phyloP scores from a whole-genome alignment of 2,797 vertebrate species.

The Argya squamiceps region DNA sequence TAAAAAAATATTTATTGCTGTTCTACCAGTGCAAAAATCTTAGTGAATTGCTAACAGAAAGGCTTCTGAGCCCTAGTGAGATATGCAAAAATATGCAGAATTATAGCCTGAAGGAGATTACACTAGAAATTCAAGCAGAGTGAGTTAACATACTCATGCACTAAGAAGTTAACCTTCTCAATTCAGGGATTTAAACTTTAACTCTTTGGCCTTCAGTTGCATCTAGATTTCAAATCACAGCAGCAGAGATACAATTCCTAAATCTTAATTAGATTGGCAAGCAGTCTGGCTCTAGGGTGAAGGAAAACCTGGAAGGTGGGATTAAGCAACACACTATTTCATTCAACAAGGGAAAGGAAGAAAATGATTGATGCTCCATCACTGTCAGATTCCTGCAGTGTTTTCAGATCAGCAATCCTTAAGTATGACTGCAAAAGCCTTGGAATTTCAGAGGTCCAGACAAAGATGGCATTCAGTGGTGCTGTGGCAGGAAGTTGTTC shows the following conservation, averaged over 20 bases:
- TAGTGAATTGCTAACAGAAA: constrained; percentile 43
- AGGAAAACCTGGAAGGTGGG: constrained; percentile 7
- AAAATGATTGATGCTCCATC: not conserved
- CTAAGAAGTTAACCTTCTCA: constrained; percentile 57
- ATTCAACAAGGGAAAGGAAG: not conserved
- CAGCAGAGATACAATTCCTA: constrained; percentile 31
- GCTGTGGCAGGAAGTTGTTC: not conserved
- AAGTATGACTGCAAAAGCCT: not conserved
- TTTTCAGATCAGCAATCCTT: not conserved
- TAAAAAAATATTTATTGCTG: not conserved
- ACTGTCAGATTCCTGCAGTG: not conserved
- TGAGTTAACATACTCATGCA: constrained; percentile 50
- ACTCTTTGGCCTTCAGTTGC: constrained; percentile 22
- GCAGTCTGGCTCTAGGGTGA: not conserved
- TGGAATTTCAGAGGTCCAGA: not conserved
- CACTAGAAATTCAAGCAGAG: constrained; percentile 55
- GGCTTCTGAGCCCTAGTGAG: constrained; percentile 43
- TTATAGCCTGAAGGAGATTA: constrained; percentile 70
- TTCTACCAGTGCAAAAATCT: not conserved
- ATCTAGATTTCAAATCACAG: constrained; percentile 50
- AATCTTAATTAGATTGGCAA: constrained; percentile 69
- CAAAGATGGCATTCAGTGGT: not conserved
- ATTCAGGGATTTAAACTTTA: constrained; percentile 64
- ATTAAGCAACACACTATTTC: not conserved
- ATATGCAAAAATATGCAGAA: constrained; percentile 74